These are phyloP conservation scores for Argyresthia albistria DNA, from an alignment of 2,888 invertebrate genomes.

Conservation along the genomic window DNA sequence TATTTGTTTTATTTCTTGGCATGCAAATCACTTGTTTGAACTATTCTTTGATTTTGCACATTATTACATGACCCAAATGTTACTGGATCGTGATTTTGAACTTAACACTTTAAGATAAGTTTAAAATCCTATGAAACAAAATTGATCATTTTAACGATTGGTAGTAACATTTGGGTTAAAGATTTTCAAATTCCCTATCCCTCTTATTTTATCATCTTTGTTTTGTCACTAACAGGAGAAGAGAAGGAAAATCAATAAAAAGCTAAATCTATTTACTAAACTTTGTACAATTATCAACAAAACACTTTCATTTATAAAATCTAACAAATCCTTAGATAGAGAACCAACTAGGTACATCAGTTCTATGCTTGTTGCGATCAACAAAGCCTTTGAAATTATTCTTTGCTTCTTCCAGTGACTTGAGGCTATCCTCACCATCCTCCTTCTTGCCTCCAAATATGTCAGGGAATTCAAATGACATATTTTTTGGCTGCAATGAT, in stretches of 20 bases:
- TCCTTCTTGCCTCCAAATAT: slow-evolving; percentile 72
- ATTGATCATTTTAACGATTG: too few relatives aligned
- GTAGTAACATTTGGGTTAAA: too few relatives aligned
- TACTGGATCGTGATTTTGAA: too few relatives aligned
- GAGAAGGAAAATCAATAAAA: neutral
- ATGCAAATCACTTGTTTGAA: too few relatives aligned
- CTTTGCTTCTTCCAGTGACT: slow-evolving; percentile 75
- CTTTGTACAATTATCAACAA: neutral
- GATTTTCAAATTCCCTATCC: too few relatives aligned
- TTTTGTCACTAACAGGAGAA: too few relatives aligned
- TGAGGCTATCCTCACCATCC: slow-evolving; percentile 72
- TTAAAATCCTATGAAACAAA: too few relatives aligned
- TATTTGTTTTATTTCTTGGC: too few relatives aligned
- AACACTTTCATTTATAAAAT: neutral
- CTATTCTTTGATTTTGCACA: neutral
- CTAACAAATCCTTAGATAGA: slow-evolving; percentile 59
- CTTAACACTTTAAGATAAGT: too few relatives aligned
- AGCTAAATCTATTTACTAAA: neutral
- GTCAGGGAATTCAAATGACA: slow-evolving; percentile 84
- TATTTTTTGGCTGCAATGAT: slow-evolving; percentile 76
- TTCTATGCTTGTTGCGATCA: slow-evolving; percentile 76
- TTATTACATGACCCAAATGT: too few relatives aligned
- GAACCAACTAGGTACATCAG: slow-evolving; percentile 86
- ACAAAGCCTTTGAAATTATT: slow-evolving; percentile 72
- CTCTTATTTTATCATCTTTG: too few relatives aligned